A percentile compares a stretch with the other conserved stretches of the same genome.
phyloP scores from a whole-genome alignment of 2,113 vertebrate species.

The Siphamia tubifer region DNA sequence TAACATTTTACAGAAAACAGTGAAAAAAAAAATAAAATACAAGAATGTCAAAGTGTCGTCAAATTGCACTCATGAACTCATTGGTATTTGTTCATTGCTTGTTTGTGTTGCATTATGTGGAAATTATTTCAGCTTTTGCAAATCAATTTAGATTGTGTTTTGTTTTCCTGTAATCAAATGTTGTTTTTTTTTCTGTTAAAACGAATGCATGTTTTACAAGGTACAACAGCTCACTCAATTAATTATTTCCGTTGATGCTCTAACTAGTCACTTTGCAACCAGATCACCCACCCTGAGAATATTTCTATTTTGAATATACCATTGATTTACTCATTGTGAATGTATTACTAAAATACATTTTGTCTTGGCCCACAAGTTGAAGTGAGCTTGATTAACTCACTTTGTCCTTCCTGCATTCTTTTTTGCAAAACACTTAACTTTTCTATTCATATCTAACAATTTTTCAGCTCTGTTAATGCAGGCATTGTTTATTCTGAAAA shows the following conservation, averaged over 20 bases:
- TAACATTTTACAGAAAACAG: neutral
- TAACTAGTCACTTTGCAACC: neutral
- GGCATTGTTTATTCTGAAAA: slow-evolving; percentile 82
- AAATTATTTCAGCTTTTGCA: neutral
- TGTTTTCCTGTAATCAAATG: neutral
- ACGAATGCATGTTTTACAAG: neutral
- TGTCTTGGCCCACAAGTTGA: neutral
- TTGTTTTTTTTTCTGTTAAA: neutral
- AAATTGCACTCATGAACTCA: neutral
- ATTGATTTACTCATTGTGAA: slow-evolving; percentile 1
- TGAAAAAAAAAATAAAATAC: neutral
- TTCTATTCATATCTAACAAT: slow-evolving; percentile 68
- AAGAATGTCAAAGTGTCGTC: too few species aligned
- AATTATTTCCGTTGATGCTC: neutral
- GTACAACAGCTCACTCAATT: neutral
- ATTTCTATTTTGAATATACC: slow-evolving; percentile 5
- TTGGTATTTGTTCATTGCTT: neutral
- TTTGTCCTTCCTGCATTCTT: slow-evolving; percentile 7
- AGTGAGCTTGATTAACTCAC: slow-evolving; percentile 55
- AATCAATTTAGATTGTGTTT: neutral
- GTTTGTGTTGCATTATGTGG: neutral
- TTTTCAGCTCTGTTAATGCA: slow-evolving; percentile 68
- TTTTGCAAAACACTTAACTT: slow-evolving; percentile 58
- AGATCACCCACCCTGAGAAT: neutral
- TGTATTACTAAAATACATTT: neutral